Evolutionary conservation across 2,113 vertebrate species (phyloP), one percentile per base, ranked within the genome.

Genomic region (Pachypanchax playfairii): DNA sequence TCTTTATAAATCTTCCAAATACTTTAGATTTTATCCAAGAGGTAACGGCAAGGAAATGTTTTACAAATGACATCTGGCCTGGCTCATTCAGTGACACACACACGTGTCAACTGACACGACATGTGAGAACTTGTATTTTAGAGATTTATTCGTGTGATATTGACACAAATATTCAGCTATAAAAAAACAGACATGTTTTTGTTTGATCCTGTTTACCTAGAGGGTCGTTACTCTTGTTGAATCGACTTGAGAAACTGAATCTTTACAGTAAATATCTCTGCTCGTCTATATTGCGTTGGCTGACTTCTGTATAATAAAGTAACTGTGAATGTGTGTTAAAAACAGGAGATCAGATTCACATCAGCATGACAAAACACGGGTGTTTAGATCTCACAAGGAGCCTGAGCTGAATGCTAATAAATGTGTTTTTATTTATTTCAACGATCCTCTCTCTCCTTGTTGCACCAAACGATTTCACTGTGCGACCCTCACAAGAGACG

Each of bases 111-210:
- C 44, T 49, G 13, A 59, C 54, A 33, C 18, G 57, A 25, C 39
- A 41, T 64, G 48, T 41, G 50, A 61, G 52, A 62, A 31, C 24
- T 28, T 54, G 17, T 24, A 42, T 25, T 1, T 51, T 29, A 52
- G 35, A 44, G 47, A 42, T 46, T 72, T 51, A 26, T 17, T 71
- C 59, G 51, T 50, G 58, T 58, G 71, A 75, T 29, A 22, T 31
- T 64, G 52, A 73, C 69, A 57, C 53, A 65, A 85, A 73, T 73
- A 75, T 60, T 79, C 61, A 58, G 36, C 66, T 75, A 72, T 80
- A 43, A 70, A 9, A 1, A 71, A 36, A 46, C 65, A 72, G 68
- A 70, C 73, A 51, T 51, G 58, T 59, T 75, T 69, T 82, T 66
- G 13, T 31, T 50, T 50, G n/a, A 22, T 44, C 21, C 21, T 44